Evolutionary conservation across 2,888 invertebrate genomes (phyloP), one percentile per base, ranked within the genome.

Genomic region (Drosophila eohydei): DNA sequence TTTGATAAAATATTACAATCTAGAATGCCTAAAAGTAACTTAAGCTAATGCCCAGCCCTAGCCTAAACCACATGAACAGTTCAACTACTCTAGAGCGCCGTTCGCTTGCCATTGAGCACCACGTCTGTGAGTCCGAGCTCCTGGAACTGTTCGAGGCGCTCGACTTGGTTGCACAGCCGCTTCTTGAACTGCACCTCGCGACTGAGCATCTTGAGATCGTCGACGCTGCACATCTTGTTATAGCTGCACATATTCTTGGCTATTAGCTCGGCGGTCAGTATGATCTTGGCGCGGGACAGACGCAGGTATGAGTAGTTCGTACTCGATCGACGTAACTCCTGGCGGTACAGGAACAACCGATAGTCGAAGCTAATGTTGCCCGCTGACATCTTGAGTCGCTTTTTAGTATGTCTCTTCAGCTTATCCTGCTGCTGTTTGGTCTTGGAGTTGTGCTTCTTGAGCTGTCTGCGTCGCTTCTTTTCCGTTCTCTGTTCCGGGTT

Each of bases 121-220:
- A 86, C 58, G 16, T 84, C 74, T 55, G 70, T 84, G 14, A 86
- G 77, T 1, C 86, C 86, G 14, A 86, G 60, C 12, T 74, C 60
- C 26, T 75, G 77, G 54, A 78, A 89, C 26, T 86, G 79, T 36
- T 87, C 82, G 44, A 86, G 55, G 0, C 89, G 89, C 32, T 89
- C 69, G n/a, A 89, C 83, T 30, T 87, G 86, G 12, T 34, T 80
- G 56, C 66, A 55, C 2, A 90, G 70, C 1, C 84, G 83, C 44
- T 89, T 87, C 73, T 90, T 90, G 64, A 86, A 90, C 54, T 85
- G 70, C 59, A 87, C 74, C 59, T 83, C 88, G 3, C 89, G 87
- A 38, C 87, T 80, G 44, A 91, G 74, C 46, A 75, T 60, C 60
- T 81, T 84, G 3, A 90, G 72, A 26, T 90, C 90, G 0, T 87